phyloP scores from a whole-genome alignment of 2,888 invertebrate genomes.

The Quadroppia sp. region DNA sequence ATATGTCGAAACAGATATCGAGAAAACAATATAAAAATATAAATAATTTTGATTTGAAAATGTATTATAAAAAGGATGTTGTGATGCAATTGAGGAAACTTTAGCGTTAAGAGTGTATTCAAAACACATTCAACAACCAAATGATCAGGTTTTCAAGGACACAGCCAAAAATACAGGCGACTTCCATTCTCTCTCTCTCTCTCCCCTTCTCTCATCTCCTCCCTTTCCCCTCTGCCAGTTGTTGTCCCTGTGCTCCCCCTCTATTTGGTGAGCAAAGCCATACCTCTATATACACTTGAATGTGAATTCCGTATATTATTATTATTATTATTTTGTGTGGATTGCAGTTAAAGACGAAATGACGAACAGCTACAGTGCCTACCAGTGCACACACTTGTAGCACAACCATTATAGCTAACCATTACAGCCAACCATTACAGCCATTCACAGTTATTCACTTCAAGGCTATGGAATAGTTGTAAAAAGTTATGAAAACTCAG shows the following conservation, averaged over 20 bases:
- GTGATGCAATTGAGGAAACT: constrained; percentile 9
- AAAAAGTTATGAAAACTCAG: neutral
- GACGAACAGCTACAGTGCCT: neutral
- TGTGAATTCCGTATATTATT: too few relatives aligned
- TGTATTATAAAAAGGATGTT: too few relatives aligned
- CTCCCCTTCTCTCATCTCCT: neutral
- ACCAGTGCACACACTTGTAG: constrained; percentile 27
- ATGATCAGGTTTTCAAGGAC: constrained; percentile 3
- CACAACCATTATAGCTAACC: constrained; percentile 14
- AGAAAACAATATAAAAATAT: too few relatives aligned
- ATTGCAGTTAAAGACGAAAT: too few relatives aligned
- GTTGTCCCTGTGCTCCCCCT: too few relatives aligned
- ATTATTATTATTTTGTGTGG: too few relatives aligned
- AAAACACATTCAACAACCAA: neutral
- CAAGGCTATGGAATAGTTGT: constrained; percentile 18
- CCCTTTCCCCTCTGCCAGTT: neutral
- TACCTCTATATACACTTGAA: too few relatives aligned
- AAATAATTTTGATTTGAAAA: too few relatives aligned
- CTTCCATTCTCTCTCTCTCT: neutral
- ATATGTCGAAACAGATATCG: too few relatives aligned
- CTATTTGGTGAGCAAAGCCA: too few relatives aligned
- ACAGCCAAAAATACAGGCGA: neutral
- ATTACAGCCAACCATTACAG: too few relatives aligned
- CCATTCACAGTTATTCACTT: constrained; percentile 27
- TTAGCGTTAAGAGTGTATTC: neutral